Evolutionary conservation across 1,140 invertebrate species (phyloP), one percentile per base, ranked within the genome.

Genomic region (Neoseiulus cucumeris): DNA sequence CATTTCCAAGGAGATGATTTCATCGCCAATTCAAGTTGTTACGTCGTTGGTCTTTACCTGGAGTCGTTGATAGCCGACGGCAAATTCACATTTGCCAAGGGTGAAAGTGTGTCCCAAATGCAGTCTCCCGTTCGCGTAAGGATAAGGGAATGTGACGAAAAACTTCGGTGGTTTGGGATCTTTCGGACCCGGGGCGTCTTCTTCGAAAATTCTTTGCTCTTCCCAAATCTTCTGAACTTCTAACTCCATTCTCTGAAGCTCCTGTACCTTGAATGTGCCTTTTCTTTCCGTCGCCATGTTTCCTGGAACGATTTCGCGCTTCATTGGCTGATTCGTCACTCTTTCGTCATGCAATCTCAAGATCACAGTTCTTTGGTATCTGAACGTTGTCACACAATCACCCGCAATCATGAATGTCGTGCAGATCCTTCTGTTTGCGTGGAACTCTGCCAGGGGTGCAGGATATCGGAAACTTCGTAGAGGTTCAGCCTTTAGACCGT

Each of bases 91-190:
- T 81, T 98, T 98, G 42, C 92, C 93, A 30, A 98, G 73, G 17
- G 92, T 89, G 80, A 98, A 99, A 7, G 91, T 92, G 75, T 99
- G 96, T 0, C 96, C 96, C 59, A 98, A 78, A 82, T 99, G 96
- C 64, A 98, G 81, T 47, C 87, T 81, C 29, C 96, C 96, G 83
- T 99, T 99, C 95, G 98, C 98, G 72, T 99, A 99, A 0, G 95
- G 95, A 80, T 86, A 98, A 2, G 95, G 95, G 80, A 98, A 98
- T 7, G 91, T 96, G 14, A 84, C 86, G 42, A 97, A 78, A 75
- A 87, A 98, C 73, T 98, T 98, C 69, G 90, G 87, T 1, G 22
- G 20, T 72, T 86, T 68, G 18, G 25, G n/a, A 30, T 68, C 42
- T 17, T 20, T 44, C 18, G 47, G 55, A 41, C 64, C 33, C 7